Evolutionary conservation across 2,888 invertebrate species (phyloP), one percentile per base, ranked within the genome.

Genomic region (Clunio marinus): DNA sequence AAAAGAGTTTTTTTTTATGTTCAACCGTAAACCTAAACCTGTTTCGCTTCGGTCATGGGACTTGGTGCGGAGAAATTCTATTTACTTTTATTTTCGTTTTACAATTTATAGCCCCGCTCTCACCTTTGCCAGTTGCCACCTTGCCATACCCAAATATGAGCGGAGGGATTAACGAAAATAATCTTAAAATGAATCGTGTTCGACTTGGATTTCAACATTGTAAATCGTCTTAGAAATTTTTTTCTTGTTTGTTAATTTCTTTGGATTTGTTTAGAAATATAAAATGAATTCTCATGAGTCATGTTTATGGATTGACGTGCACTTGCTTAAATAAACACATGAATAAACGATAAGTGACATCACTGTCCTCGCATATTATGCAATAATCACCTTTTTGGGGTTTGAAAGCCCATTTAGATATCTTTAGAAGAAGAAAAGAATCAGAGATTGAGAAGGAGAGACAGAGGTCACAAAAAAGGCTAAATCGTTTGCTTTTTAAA

Each of bases 391-490:
- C 51, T 51, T 51, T 20, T 22, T n/a, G n/a, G 17, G 51, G 22
- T 51, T 41, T n/a, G n/a, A 41, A 41, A 41, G 17, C 2, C 7
- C 51, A 5, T 5, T 17, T 22, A 2, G 7, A 22, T 51, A 17
- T n/a, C n/a, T n/a, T n/a, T n/a, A n/a, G n/a, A n/a, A n/a, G n/a
- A n/a, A n/a, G n/a, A n/a, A n/a, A n/a, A n/a, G n/a, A n/a, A n/a
- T n/a, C n/a, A 5, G 10, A 41, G 41, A 41, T 41, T n/a, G 41
- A 41, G 41, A 41, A 32, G 5, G 8, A 32, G 32, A 7, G 51
- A 22, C 51, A 51, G 51, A 51, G 51, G 51, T 51, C 51, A 51
- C 51, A 51, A 51, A n/a, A n/a, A 51, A 51, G 51, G 51, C 51
- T 51, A 51, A 51, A 51, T 51, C 51, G 51, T 13, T 51, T 22